A percentile compares a stretch with the other conserved stretches of the same genome.
Evolutionary conservation across 2,113 vertebrate genomes (phyloP).

Genomic region (Hassar affinis): DNA sequence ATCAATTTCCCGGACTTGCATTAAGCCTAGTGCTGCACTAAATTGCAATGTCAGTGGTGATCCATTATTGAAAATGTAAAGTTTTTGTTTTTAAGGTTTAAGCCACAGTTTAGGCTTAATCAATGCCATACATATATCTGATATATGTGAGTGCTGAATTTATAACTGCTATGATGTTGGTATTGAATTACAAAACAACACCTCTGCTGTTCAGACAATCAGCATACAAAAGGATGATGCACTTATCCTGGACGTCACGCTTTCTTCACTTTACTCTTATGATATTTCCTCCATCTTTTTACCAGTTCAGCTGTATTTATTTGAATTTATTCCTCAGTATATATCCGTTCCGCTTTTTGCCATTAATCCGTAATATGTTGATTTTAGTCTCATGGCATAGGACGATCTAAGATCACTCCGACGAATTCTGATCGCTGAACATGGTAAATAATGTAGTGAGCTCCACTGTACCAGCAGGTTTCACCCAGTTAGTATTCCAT

Average conservation of each 20-base stretch:
- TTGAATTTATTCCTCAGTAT: slow-evolving; percentile 13
- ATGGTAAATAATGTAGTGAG: neutral
- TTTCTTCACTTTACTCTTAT: neutral
- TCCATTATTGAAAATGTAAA: neutral
- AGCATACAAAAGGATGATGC: slow-evolving; percentile 36
- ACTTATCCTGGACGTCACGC: slow-evolving; percentile 31
- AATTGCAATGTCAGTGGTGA: neutral
- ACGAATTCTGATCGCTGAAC: neutral
- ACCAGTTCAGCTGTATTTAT: slow-evolving; percentile 38
- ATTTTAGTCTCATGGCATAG: neutral
- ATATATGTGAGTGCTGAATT: neutral
- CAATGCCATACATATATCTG: neutral
- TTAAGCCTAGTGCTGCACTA: neutral
- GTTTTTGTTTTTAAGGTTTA: neutral
- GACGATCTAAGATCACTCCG: neutral
- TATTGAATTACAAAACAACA: slow-evolving; percentile 18
- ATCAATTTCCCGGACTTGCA: neutral
- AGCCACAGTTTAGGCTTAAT: neutral
- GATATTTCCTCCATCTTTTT: slow-evolving; percentile 27
- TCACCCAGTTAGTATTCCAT: slow-evolving; percentile 11
- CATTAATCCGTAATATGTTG: neutral
- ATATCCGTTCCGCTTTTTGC: neutral
- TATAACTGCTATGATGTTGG: neutral
- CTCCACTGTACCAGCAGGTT: slow-evolving; percentile 15
- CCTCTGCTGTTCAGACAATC: slow-evolving; percentile 58